Conservation (phyloP, 2,113 vertebrate genomes). For the Tupaia chinensis region DNA sequence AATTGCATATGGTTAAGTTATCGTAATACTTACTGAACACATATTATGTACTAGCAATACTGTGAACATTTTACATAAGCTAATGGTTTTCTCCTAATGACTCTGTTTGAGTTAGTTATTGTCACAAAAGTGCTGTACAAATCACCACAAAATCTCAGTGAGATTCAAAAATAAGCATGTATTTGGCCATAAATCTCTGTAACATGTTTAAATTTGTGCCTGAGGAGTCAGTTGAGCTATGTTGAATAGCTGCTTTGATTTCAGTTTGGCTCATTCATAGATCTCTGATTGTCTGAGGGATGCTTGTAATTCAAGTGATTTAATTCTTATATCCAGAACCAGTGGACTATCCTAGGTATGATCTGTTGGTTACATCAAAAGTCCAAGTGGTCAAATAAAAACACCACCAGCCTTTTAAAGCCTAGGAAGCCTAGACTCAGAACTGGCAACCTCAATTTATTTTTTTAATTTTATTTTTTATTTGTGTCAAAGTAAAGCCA, state of each 20-base stretch:
- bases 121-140: not conserved
- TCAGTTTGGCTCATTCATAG: not conserved
- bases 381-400: not conserved
- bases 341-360: not conserved
- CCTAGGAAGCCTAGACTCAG: not conserved
- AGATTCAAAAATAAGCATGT: not conserved
- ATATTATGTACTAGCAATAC: no score
- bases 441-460: not conserved
- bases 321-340: not conserved
- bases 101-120: not conserved
- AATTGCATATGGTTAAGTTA: not conserved
- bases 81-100: not conserved
- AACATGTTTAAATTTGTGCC: not conserved
- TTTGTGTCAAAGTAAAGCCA: not conserved
- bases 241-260: not conserved
- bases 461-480: no score
- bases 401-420: not conserved
- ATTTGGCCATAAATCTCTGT: not conserved
- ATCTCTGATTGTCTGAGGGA: not conserved
- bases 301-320: not conserved
- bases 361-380: not conserved
- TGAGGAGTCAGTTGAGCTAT: not conserved
- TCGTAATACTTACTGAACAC: not conserved
- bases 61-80: not conserved
- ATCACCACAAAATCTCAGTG: not conserved